Percentiles rank a stretch among this genome's conserved stretches.
Evolutionary conservation across 2,888 invertebrate species (phyloP).

Genomic region (Orthosia incerta): DNA sequence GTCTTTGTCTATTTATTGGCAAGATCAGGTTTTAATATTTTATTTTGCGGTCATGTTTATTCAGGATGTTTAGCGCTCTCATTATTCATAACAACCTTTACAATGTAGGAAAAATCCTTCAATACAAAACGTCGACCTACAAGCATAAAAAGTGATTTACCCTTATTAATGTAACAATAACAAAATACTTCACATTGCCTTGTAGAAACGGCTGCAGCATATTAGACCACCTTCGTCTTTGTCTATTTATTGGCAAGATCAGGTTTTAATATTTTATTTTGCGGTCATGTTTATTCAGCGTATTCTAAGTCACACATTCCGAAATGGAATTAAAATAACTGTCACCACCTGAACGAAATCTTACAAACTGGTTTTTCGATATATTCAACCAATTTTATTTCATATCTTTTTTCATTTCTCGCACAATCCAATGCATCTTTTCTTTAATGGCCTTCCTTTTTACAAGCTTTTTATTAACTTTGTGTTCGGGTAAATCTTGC

Average conservation of each 20-base stretch:
- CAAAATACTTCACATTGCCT: slow-evolving; percentile 12
- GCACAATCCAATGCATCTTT: background rate
- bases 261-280: background rate
- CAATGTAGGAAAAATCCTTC: slow-evolving; percentile 10
- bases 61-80: background rate
- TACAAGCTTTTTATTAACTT: too few relatives aligned
- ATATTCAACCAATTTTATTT: background rate
- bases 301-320: background rate
- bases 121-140: background rate
- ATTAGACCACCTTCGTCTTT: background rate
- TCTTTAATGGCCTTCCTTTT: too few relatives aligned
- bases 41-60: background rate
- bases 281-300: background rate
- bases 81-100: slow-evolving; percentile 15
- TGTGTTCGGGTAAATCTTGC: too few relatives aligned
- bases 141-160: slow-evolving; percentile 18
- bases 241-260: background rate
- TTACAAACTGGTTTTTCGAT: too few relatives aligned
- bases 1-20: background rate
- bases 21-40: background rate
- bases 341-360: background rate
- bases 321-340: background rate
- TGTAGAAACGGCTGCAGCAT: background rate
- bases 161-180: slow-evolving; percentile 32
- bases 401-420: background rate